phyloP scores from a whole-genome alignment of 2,113 vertebrate species.

The Ascaphus truei region DNA sequence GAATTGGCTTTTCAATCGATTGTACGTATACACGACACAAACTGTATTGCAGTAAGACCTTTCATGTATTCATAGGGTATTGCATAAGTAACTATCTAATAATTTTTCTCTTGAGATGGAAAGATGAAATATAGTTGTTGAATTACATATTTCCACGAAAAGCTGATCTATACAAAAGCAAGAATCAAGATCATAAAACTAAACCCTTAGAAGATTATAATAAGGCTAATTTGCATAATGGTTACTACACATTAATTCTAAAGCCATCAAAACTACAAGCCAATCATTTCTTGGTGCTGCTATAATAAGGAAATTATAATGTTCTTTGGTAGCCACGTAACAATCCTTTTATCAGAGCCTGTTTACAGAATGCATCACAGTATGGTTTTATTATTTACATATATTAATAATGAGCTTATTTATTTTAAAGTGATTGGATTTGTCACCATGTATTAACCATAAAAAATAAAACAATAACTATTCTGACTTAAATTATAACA shows the following conservation, averaged over 20 bases:
- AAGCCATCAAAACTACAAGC: conserved; percentile 2
- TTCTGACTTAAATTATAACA: conserved; percentile 20
- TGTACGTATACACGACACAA: too few species aligned
- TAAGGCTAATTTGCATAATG: conserved; percentile 19
- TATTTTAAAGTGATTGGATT: conserved; percentile 23
- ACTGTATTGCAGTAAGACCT: too few species aligned
- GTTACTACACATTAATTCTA: neutral
- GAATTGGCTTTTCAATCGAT: too few species aligned
- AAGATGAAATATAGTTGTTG: too few species aligned
- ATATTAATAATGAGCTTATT: conserved; percentile 26
- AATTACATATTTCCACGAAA: neutral
- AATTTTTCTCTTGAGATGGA: too few species aligned
- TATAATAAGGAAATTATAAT: conserved; percentile 20
- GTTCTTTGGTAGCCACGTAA: neutral
- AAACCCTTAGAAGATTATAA: conserved; percentile 16
- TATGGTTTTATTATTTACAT: conserved; percentile 30
- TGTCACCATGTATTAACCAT: conserved; percentile 21
- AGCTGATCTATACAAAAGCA: neutral
- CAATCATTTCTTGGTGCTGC: neutral
- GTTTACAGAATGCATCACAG: neutral
- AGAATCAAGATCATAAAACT: neutral
- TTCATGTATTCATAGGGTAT: too few species aligned
- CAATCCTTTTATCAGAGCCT: neutral
- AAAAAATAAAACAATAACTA: conserved; percentile 33
- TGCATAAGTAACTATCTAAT: too few species aligned